Evolutionary conservation across 2,797 vertebrate genomes (phyloP), one percentile per base, ranked within the genome.

Genomic region (Karalla daura): DNA sequence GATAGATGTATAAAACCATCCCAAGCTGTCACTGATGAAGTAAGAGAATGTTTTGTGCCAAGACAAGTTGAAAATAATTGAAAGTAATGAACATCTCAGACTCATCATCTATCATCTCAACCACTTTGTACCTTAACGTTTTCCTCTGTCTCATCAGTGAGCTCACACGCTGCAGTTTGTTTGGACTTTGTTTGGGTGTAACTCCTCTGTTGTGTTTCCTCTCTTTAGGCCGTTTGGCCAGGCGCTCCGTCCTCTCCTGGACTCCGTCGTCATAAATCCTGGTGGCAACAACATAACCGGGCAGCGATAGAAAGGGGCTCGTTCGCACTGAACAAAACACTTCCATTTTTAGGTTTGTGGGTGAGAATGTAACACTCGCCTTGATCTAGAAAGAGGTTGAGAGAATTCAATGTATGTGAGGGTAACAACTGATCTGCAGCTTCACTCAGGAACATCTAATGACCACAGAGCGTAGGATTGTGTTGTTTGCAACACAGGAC

Each of bases 201-300:
- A 64, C 33, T 5, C n/a, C n/a, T n/a, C n/a, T n/a, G n/a, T n/a
- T n/a, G n/a, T n/a, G n/a, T n/a, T n/a, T n/a, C n/a, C n/a, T n/a
- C n/a, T n/a, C 76, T 67, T 9, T 83, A 99, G 97, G 84, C 96
- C 97, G 23, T 97, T 99, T 67, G 97, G 97, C 90, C 96, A 96
- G 92, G 94, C 94, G 25, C 93, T 99, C 77, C 94, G 94, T 74
- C 97, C 96, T 13, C 69, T 98, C 27, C 89, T 98, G 91, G 96
- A 96, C 68, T 95, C 96, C 76, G 87, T 96, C 63, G 89, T 88
- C 80, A 94, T 98, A 79, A 94, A 94, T 69, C 93, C 95, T 0
- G 96, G 95, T 81, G 95, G 95, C 79, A 96, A 81, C 89, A 91
- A 87, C 41, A 89, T 97, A 84, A 95, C 91, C 83, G 94, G 95